Evolutionary conservation across 2,888 invertebrate species (phyloP), one percentile per base, ranked within the genome.

Genomic region (Spisula solida): DNA sequence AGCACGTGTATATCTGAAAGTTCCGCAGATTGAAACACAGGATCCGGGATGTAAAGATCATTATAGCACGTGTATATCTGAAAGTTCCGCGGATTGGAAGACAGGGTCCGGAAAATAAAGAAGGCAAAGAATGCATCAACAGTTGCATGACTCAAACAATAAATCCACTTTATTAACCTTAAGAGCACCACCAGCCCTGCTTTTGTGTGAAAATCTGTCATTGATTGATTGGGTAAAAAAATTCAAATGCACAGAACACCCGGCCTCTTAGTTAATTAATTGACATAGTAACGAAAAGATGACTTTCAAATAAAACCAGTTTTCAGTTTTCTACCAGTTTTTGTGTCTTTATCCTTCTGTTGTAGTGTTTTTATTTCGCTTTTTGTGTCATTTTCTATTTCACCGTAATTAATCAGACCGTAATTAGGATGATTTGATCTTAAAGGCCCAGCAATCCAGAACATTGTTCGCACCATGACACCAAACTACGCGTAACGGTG

Each of bases 381-480:
- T 75, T 75, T 75, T 75, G 75, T 75, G 75, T 75, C 75, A 75
- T 75, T 75, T 75, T 75, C 75, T 0, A 31, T 75, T 75, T 75
- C 34, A 75, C 6, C 31, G 34, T 75, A 75, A 75, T 75, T 75
- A 75, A 75, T 75, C 75, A 75, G 75, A 31, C 34, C 0, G 31
- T 75, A 75, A 75, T 75, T 75, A 31, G 75, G 31, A 20, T 75
- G 34, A 75, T 75, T 75, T 75, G 75, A 75, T 31, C 75, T 75
- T 75, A 75, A 75, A 75, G 34, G 75, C 75, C 14, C 34, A 18
- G 16, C 31, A 34, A 31, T 16, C 34, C 34, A 6, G 75, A 75
- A 31, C 34, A 12, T 12, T 31, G 31, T 31, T 75, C 75, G 16
- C 75, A 31, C 14, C 34, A 34, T 75, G 34, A 34, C 34, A 34